Evolutionary conservation across 2,888 invertebrate species (phyloP).

Genomic region (Cotesia congregata): DNA sequence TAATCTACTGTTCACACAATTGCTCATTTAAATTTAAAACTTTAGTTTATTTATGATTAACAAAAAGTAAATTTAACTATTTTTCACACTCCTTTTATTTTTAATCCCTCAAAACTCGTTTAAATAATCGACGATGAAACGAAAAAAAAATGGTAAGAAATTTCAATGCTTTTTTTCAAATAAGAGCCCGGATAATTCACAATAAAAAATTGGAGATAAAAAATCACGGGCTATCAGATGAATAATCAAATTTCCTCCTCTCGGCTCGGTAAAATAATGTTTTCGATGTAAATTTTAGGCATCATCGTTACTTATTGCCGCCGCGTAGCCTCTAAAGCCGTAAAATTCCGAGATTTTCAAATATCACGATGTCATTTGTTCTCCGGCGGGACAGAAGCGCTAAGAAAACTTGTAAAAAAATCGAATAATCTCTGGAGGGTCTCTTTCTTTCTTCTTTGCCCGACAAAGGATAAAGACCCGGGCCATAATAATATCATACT

Average conservation of each 20-base stretch:
- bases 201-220: neutral
- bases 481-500: constrained; percentile 15
- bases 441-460: neutral
- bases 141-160: neutral
- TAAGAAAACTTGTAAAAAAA: constrained; percentile 11
- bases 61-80: too few species aligned
- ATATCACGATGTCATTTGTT: constrained; percentile 14
- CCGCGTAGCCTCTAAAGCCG: neutral
- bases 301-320: neutral
- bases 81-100: too few species aligned
- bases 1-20: neutral
- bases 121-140: neutral
- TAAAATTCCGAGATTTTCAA: constrained; percentile 7
- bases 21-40: neutral
- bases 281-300: neutral
- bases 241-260: constrained; percentile 9
- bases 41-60: too few species aligned
- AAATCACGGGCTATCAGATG: neutral
- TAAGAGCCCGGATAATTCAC: too few species aligned
- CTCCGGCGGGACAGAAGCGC: constrained; percentile 6
- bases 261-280: constrained; percentile 5
- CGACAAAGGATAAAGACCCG: neutral
- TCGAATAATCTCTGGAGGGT: constrained; percentile 19
- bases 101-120: too few species aligned
- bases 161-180: neutral